A percentile compares a stretch with the other conserved stretches of the same genome.
phyloP scores from a whole-genome alignment of 2,888 invertebrate species.

The Acanthopleura granulata region DNA sequence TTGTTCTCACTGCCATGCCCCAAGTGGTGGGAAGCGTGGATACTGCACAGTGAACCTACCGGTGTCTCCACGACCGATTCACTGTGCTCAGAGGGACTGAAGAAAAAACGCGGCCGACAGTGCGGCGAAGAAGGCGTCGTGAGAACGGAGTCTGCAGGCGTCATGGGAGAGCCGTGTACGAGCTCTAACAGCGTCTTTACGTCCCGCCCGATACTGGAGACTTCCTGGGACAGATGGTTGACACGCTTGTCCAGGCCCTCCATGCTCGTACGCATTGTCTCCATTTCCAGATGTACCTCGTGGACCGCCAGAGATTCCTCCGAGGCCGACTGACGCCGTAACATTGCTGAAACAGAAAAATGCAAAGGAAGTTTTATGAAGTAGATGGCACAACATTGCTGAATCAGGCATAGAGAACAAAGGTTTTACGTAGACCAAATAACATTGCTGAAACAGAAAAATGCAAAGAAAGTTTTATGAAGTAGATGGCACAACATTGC shows the following conservation, averaged over 20 bases:
- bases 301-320: conserved; percentile 39
- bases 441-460: too few relatives aligned
- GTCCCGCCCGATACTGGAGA: conserved; percentile 32
- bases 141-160: conserved; percentile 17
- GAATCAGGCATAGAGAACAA: too few relatives aligned
- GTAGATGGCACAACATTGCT: too few relatives aligned
- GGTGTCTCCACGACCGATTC: conserved; percentile 16
- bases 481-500: too few relatives aligned
- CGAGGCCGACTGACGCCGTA: conserved; percentile 18
- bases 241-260: conserved; percentile 43
- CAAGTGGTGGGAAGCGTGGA: conserved; percentile 13
- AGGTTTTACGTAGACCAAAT: too few relatives aligned
- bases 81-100: conserved; percentile 27
- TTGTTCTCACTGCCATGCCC: conserved; percentile 24
- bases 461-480: too few relatives aligned
- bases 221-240: conserved; percentile 32
- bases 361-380: too few relatives aligned
- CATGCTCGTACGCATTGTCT: conserved; percentile 50
- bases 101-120: conserved; percentile 25
- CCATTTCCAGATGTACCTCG: conserved; percentile 51
- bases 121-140: conserved; percentile 12
- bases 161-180: background rate
- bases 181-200: conserved; percentile 32
- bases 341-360: conserved; percentile 28
- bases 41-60: conserved; percentile 19